Evolutionary conservation across 2,888 invertebrate species (phyloP), one percentile per base, ranked within the genome.

Genomic region (Platypus cylindrus): DNA sequence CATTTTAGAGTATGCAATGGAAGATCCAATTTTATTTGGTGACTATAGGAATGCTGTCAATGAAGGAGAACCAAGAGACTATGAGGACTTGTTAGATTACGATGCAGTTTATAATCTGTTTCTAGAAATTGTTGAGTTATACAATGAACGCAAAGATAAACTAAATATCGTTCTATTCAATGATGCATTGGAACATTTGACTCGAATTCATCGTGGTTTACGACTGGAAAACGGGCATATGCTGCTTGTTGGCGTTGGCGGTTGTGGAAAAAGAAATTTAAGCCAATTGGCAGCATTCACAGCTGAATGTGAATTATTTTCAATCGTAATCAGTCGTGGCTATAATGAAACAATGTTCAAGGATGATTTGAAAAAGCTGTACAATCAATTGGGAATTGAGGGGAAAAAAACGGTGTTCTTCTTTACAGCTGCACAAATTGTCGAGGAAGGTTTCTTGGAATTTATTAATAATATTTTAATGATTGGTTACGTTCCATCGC

Each of bases 381-480:
- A 81, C 59, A 74, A 67, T 41, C 67, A 73, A 46, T 71, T 87
- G 3, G 90, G 90, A 0, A 73, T 44, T 12, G 82, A 84, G 3
- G 73, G 77, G 31, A 84, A 83, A 56, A 76, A 73, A 40, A 75
- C 76, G 0, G 83, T 84, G 0, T 91, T 91, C 55, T 63, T 90
- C 3, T 87, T 91, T 52, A 78, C 83, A 0, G 82, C 84, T 12
- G 73, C 84, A 8, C 86, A 91, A 70, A 72, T 84, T 37, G 66
- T 76, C 0, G 80, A 84, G 49, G 84, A 85, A 58, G 77, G 81
- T 9, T 91, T 93, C 56, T 59, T 93, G 38, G 91, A 93, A 61
- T 68, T 85, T 45, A 83, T 91, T 38, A 93, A 93, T 62, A 91
- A 90, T 53, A 89, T 93, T 57, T 60, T 93, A 38, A 87, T 87